Evolutionary conservation across 2,113 vertebrate species (phyloP).

Genomic region (Hippocampus barbouri): DNA sequence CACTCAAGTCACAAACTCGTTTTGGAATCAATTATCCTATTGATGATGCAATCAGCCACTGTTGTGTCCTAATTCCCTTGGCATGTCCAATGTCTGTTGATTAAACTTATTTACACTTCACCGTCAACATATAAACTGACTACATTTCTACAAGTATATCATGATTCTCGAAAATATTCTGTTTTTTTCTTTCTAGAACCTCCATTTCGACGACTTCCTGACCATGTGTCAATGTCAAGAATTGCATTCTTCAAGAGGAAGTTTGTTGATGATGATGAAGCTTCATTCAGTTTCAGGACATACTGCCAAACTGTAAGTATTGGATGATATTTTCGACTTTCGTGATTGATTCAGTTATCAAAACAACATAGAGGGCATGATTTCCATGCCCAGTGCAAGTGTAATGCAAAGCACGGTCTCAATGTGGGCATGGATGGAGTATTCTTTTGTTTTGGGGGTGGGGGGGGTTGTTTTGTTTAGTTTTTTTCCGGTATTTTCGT

Average conservation of each 20-base stretch:
- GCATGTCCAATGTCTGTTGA: neutral
- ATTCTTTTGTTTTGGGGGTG: too few species aligned
- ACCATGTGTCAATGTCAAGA: slow-evolving; percentile 85
- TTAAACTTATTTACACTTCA: neutral
- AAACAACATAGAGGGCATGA: neutral
- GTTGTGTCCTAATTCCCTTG: neutral
- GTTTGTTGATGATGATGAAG: slow-evolving; percentile 89
- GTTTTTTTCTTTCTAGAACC: slow-evolving; percentile 68
- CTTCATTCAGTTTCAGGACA: slow-evolving; percentile 82
- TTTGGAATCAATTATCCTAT: too few species aligned
- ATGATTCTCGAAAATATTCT: neutral
- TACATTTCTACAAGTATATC: neutral
- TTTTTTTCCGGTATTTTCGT: too few species aligned
- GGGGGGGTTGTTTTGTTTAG: too few species aligned
- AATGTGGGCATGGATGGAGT: too few species aligned
- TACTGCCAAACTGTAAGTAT: slow-evolving; percentile 89
- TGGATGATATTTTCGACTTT: neutral
- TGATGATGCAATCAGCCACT: neutral
- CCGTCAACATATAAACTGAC: neutral
- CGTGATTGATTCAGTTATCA: neutral
- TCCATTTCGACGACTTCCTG: slow-evolving; percentile 82
- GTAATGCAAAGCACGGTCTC: too few species aligned
- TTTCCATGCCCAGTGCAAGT: too few species aligned
- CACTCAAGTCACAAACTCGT: too few species aligned
- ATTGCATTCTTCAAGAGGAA: slow-evolving; percentile 96